These are phyloP conservation scores for Solen grandis DNA, from an alignment of 1,140 invertebrate species.

Conservation along the genomic window DNA sequence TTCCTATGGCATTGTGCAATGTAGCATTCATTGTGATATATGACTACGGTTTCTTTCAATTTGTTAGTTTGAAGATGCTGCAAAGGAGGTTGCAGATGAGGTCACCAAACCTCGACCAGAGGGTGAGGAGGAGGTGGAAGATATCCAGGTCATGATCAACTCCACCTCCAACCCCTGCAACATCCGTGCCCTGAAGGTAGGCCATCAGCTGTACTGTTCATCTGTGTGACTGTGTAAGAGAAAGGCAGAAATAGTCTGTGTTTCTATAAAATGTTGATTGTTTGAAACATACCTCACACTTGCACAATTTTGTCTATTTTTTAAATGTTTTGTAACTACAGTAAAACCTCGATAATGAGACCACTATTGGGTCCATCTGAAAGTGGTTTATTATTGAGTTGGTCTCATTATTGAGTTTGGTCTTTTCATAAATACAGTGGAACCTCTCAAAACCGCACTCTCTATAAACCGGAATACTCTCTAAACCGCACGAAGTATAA, in stretches of 20 bases:
- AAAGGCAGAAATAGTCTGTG: neutral
- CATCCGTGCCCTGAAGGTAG: slow-evolving; percentile 93
- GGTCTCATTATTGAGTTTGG: too few species aligned
- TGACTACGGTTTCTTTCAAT: too few species aligned
- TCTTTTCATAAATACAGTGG: too few species aligned
- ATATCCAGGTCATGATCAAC: slow-evolving; percentile 95
- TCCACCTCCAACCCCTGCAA: slow-evolving; percentile 92
- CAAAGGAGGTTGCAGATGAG: slow-evolving; percentile 98
- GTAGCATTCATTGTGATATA: too few species aligned
- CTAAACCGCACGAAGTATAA: too few species aligned
- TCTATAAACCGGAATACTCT: too few species aligned
- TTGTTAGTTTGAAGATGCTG: slow-evolving; percentile 95
- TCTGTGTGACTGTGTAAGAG: neutral
- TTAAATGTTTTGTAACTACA: too few species aligned
- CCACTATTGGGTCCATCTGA: too few species aligned
- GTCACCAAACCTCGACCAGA: slow-evolving; percentile 93
- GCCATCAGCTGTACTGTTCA: neutral
- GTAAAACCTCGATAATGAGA: too few species aligned
- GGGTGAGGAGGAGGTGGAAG: slow-evolving; percentile 94
- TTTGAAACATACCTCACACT: neutral
- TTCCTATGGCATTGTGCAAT: too few species aligned
- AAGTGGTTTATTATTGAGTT: too few species aligned
- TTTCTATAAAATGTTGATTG: neutral
- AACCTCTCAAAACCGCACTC: too few species aligned
- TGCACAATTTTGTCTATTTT: neutral